Conservation (phyloP, 2,797 vertebrate species). For the Anabacerthia variegaticeps region DNA sequence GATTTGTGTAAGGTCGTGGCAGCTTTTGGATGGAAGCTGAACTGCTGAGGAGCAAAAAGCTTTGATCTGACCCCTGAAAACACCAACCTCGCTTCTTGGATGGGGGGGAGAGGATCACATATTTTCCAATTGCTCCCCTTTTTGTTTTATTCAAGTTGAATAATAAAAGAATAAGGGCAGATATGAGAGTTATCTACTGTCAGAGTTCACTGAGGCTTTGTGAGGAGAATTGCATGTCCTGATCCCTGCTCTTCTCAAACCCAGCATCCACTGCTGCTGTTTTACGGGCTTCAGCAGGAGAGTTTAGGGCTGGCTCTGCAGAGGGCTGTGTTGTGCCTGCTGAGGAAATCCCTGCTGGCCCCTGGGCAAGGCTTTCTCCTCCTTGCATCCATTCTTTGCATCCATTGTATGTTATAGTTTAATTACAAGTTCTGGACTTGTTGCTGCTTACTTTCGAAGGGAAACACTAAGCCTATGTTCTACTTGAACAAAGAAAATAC, state of each 20-base stretch:
- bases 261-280: not conserved
- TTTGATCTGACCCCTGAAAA: not conserved
- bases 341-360: not conserved
- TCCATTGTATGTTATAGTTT: not conserved
- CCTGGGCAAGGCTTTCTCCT: not conserved
- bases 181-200: not conserved
- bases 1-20: not conserved
- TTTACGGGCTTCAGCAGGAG: not conserved
- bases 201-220: not conserved
- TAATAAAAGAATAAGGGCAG: not conserved
- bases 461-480: not conserved
- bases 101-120: accelerated
- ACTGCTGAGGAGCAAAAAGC: not conserved
- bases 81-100: accelerated
- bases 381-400: not conserved
- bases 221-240: not conserved
- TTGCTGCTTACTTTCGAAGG: not conserved
- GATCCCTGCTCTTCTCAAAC: not conserved
- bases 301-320: not conserved
- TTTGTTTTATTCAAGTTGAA: not conserved
- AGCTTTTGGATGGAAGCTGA: not conserved
- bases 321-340: not conserved
- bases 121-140: not conserved
- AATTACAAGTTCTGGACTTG: not conserved
- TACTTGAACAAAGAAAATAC: not conserved